Evolutionary conservation across 2,113 vertebrate genomes (phyloP), one percentile per base, ranked within the genome.

Genomic region (Leucoraja erinaceus): DNA sequence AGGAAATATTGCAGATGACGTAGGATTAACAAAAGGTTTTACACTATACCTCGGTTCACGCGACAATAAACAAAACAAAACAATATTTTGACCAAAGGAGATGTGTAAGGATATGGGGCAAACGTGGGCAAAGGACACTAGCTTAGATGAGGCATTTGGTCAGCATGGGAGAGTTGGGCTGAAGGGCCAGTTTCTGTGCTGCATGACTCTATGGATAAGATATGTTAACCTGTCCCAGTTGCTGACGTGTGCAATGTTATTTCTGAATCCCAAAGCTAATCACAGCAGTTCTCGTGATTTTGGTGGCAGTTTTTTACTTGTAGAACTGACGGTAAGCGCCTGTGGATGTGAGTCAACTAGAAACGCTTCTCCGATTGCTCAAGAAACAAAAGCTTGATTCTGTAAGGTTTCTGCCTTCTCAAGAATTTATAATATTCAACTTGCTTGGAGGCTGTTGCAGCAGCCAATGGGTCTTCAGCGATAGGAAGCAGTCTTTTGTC

Each of bases 341-440:
- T 63, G 59, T 88, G 16, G 59, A 33, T 63, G 28, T 88, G 59
- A 66, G 63, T 88, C 28, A 66, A 88, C 56, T 84, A 54, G 54
- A 84, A 22, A 25, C 59, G 81, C 4, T 59, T 22, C 56, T 84
- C 59, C 83, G 12, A 88, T 11, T 61, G 16, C 28, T 31, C 83
- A 88, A 59, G 54, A 84, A 88, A 88, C 83, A 88, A 88, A 88
- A 18, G 83, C 83, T 88, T 66, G 28, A 18, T 88, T 88, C 28
- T n/a, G 5, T 31, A 86, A 11, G 14, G 28, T 63, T 31, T 88
- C 14, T 18, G 59, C 12, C 63, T 12, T 16, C 5, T 66, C 28
- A 16, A 88, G 79, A 8, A 83, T 56, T 83, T 83, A 9, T 59
- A 59, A 83, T 83, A 59, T 63, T 88, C 83, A 63, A 63, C 63